Evolutionary conservation across 2,113 vertebrate species (phyloP), one percentile per base, ranked within the genome.

Genomic region (Platysteira castanea): DNA sequence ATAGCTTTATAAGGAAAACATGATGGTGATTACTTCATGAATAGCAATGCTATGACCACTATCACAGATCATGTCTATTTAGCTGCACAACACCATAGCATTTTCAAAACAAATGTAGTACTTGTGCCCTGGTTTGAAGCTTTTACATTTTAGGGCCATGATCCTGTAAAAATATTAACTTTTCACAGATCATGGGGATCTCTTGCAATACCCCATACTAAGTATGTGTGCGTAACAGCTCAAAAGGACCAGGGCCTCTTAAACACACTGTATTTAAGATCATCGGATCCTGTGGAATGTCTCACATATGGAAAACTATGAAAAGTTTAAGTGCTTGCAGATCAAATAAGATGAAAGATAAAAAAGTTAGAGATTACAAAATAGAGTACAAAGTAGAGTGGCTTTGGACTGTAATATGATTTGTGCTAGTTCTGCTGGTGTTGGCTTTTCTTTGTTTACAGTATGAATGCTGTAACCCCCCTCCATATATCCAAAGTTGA

Each of bases 41-140:
- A 97, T 94, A 97, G 93, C 87, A 94, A 95, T 89, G 90, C 44
- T 90, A 90, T 96, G 95, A 97, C 78, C 71, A 33, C 50, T 88
- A 22, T 85, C 75, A 86, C 53, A 93, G 81, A 93, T 90, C 85
- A 77, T 15, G 20, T 91, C 87, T 96, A 83, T 96, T 95, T 96
- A 96, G 70, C 77, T 67, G 54, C 54, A 90, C 46, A 80, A 73
- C 75, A 94, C 93, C 96, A 97, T 95, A 93, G 88, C 88, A 95
- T 93, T 96, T 95, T 90, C 94, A 91, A 96, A 96, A 96, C 91
- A 96, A 95, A 96, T 28, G 63, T 57, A 90, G 41, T 31, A 57
- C 18, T 54, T 42, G 23, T 63, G 56, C 33, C 67, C 41, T 50
- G 6, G 42, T 79, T 65, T 79, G 61, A 82, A 87, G 49, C 22